phyloP scores from a whole-genome alignment of 2,797 vertebrate genomes.

The Cygnus olor region DNA sequence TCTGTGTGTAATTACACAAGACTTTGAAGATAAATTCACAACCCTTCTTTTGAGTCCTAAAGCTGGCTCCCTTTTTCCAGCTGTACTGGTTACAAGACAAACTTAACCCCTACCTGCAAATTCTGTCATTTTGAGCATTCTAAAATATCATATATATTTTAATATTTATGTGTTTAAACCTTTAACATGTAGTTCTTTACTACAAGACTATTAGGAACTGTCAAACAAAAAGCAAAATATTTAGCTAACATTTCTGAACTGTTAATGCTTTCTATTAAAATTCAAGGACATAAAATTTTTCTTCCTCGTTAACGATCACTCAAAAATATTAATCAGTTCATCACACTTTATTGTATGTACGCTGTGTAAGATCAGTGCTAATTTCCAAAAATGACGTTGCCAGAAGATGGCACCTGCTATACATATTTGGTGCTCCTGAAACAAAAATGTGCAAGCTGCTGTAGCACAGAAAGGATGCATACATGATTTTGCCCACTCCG shows the following conservation, averaged over 20 bases:
- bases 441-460: conserved; percentile 4
- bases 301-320: background rate
- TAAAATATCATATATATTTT: background rate
- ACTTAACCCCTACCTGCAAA: background rate
- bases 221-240: background rate
- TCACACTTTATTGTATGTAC: background rate
- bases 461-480: background rate
- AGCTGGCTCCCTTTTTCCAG: background rate
- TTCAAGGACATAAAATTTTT: background rate
- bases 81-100: background rate
- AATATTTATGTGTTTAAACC: background rate
- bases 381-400: conserved; percentile 5
- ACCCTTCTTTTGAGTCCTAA: background rate
- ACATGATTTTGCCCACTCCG: background rate
- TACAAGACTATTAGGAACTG: background rate
- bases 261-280: background rate
- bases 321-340: background rate
- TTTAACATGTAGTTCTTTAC: background rate
- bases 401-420: conserved; percentile 76
- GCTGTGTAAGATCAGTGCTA: background rate
- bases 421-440: conserved; percentile 8
- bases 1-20: background rate
- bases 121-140: background rate
- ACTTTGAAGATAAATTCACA: background rate
- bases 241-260: background rate